Percentiles rank a stretch among this genome's conserved stretches.
Conservation (phyloP, 2,888 invertebrate species). For the Troglohyphantes excavatus region DNA sequence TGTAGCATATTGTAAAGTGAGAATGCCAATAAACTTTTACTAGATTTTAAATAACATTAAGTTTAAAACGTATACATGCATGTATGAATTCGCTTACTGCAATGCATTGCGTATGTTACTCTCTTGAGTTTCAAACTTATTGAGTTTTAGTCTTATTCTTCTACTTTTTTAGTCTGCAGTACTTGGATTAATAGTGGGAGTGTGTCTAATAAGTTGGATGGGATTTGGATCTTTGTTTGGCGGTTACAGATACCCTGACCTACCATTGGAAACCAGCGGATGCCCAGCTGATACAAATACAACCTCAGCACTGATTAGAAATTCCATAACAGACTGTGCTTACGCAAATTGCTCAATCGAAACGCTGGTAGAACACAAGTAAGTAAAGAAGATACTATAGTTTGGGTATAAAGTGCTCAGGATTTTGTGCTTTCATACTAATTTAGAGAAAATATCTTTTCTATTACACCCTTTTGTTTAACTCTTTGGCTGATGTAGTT, state of each 20-base stretch:
- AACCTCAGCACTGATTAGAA: background rate
- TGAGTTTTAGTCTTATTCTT: background rate
- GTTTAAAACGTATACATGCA: too few species aligned
- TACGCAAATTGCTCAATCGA: background rate
- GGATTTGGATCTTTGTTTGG: conserved; percentile 9
- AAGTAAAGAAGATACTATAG: background rate
- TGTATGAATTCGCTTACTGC: too few species aligned
- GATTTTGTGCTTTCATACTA: too few species aligned
- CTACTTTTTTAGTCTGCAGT: background rate
- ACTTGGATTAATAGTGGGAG: background rate
- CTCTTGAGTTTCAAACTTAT: too few species aligned
- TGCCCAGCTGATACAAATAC: background rate
- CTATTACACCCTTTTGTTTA: too few species aligned
- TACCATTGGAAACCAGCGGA: background rate
- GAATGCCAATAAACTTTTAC: too few species aligned
- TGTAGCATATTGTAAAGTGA: too few species aligned
- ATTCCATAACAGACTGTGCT: background rate
- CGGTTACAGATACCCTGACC: background rate
- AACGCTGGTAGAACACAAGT: background rate
- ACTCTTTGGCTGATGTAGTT: too few species aligned
- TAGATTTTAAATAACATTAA: too few species aligned
- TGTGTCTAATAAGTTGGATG: background rate
- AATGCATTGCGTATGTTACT: too few species aligned
- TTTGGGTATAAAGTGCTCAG: too few species aligned
- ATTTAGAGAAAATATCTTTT: too few species aligned